phyloP scores from a whole-genome alignment of 2,888 invertebrate genomes.

The Trisateles emortualis region DNA sequence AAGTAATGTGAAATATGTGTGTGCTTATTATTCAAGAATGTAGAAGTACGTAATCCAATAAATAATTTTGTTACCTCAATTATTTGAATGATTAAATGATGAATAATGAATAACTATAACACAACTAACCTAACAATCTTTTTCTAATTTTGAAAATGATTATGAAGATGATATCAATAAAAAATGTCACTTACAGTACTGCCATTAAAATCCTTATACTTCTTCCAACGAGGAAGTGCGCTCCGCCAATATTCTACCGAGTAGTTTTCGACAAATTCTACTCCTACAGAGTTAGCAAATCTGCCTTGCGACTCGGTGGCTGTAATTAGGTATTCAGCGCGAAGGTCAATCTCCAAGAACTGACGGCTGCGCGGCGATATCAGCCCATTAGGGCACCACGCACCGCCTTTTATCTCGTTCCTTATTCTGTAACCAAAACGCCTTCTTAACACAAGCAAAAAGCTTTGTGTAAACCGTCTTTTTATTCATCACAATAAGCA shows the following conservation, averaged over 20 bases:
- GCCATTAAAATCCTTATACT: slow-evolving; percentile 92
- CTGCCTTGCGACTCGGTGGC: slow-evolving; percentile 96
- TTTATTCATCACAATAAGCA: slow-evolving; percentile 38
- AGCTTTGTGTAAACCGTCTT: slow-evolving; percentile 5
- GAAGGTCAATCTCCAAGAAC: slow-evolving; percentile 93
- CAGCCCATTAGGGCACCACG: slow-evolving; percentile 96
- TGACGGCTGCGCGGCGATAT: slow-evolving; percentile 92
- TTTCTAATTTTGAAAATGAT: too few relatives aligned
- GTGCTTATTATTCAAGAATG: too few relatives aligned
- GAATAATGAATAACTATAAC: too few relatives aligned
- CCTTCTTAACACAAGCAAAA: slow-evolving; percentile 23
- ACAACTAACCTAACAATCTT: too few relatives aligned
- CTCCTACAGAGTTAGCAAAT: slow-evolving; percentile 96
- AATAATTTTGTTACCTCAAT: too few relatives aligned
- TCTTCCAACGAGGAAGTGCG: slow-evolving; percentile 90
- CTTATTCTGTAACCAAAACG: slow-evolving; percentile 88
- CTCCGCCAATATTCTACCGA: slow-evolving; percentile 93
- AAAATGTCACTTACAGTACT: slow-evolving; percentile 88
- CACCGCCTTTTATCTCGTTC: slow-evolving; percentile 95
- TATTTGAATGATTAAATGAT: too few relatives aligned
- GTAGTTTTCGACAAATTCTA: slow-evolving; percentile 95
- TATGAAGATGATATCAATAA: too few relatives aligned
- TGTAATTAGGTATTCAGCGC: slow-evolving; percentile 92
- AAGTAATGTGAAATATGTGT: too few relatives aligned
- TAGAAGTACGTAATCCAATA: too few relatives aligned